Evolutionary conservation across 2,888 invertebrate species (phyloP).

Genomic region (Sinopyrophorus schimmeli): DNA sequence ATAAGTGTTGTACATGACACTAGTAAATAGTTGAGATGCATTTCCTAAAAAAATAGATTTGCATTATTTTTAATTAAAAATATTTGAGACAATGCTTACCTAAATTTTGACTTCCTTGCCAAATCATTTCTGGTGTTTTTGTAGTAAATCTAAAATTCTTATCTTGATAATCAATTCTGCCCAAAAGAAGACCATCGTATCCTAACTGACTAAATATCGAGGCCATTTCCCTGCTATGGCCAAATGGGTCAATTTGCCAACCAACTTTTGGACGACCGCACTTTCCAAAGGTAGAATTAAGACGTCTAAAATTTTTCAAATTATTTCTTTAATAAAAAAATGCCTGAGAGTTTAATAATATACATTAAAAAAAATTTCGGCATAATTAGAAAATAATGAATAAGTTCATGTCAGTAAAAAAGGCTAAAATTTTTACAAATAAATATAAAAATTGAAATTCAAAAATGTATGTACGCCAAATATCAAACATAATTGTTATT

Average conservation of each 20-base stretch:
- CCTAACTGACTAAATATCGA: conserved; percentile 81
- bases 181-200: conserved; percentile 86
- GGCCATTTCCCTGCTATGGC: conserved; percentile 86
- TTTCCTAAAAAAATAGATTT: conserved; percentile 57
- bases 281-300: conserved; percentile 69
- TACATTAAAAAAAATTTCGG: too few relatives aligned
- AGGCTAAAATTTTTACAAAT: too few relatives aligned
- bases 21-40: conserved; percentile 76
- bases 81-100: conserved; percentile 56
- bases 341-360: too few relatives aligned
- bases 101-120: conserved; percentile 73
- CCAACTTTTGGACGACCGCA: conserved; percentile 75
- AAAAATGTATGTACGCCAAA: too few relatives aligned
- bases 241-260: conserved; percentile 88
- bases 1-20: conserved; percentile 80
- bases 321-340: too few relatives aligned
- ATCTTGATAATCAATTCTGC: conserved; percentile 86
- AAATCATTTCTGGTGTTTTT: conserved; percentile 79
- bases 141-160: conserved; percentile 63
- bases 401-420: too few relatives aligned
- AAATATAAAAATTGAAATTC: too few relatives aligned
- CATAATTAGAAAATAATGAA: too few relatives aligned
- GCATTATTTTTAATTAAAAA: conserved; percentile 37
- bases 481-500: too few relatives aligned
- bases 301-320: conserved; percentile 41